phyloP scores from a whole-genome alignment of 2,888 invertebrate genomes.

The Onthophagus sagittarius region DNA sequence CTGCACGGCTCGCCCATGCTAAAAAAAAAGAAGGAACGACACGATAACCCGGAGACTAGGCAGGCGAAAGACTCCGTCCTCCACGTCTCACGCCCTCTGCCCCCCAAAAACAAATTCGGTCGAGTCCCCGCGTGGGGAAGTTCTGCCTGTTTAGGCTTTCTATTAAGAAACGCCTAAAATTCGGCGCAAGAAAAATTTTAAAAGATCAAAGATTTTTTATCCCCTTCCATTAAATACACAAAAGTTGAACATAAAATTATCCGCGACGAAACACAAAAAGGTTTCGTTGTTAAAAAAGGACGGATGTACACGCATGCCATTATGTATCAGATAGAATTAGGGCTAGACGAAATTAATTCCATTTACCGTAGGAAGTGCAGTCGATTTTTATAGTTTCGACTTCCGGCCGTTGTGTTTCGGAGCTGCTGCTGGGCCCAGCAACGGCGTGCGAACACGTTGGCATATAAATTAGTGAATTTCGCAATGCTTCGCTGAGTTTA shows the following conservation, averaged over 20 bases:
- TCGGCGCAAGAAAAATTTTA: no score
- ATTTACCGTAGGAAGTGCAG: constrained; percentile 24
- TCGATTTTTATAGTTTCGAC: constrained; percentile 23
- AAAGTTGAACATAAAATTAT: neutral
- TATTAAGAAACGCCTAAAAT: neutral
- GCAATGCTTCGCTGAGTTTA: constrained; percentile 19
- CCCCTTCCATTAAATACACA: no score
- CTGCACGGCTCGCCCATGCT: constrained; percentile 10
- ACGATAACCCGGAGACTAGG: constrained; percentile 4
- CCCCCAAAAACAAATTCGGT: constrained; percentile 9
- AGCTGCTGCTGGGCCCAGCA: constrained; percentile 9
- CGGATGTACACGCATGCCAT: constrained; percentile 2
- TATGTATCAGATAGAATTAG: constrained; percentile 4
- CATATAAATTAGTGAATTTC: constrained; percentile 25
- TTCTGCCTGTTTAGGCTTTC: neutral
- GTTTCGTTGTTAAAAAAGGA: constrained; percentile 1
- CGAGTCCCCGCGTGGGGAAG: neutral
- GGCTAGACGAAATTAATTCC: constrained; percentile 23
- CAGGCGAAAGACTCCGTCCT: neutral
- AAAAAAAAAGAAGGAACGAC: constrained; percentile 4
- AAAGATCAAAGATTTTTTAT: no score
- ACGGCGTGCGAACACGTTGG: constrained; percentile 23
- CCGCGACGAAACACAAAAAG: neutral
- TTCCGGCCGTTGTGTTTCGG: constrained; percentile 20
- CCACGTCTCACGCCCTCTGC: constrained; percentile 3